Evolutionary conservation across 2,113 vertebrate genomes (phyloP), one percentile per base, ranked within the genome.

Genomic region (Aegotheles bennettii): DNA sequence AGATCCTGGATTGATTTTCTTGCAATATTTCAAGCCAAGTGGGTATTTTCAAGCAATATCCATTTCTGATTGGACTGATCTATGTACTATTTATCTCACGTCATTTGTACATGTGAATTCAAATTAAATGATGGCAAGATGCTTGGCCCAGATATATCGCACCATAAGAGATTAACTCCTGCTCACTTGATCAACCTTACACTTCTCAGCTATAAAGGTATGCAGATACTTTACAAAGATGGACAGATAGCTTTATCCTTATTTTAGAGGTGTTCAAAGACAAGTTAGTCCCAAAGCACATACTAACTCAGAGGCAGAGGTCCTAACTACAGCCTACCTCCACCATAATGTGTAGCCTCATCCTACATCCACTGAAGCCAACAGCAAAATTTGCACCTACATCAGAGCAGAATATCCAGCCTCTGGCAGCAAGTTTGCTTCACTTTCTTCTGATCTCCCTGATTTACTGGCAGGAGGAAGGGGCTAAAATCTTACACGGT

Each of bases 11-110:
- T 51, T 84, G 71, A 91, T 90, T 95, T 92, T 81, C 33, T 17
- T 90, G 85, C 61, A 68, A 17, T 84, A 79, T 81, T 92, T 96
- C 57, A 93, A 83, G n/a, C 31, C 36, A 89, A 87, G 12, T 78
- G 43, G 21, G 11, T 75, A 68, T 93, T 87, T 94, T 87, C 26
- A 48, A 92, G 60, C 43, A 57, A 61, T 87, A 60, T 40, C 40
- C 35, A 53, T 86, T 93, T 92, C 56, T 95, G 90, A 86, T 86
- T 81, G 83, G 36, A 16, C 56, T 57, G 40, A 64, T 65, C 20
- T 64, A 68, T 77, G 10, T 61, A 28, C 71, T 79, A 25, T 84
- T 93, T 81, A 31, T 81, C 31, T 84, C 45, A 10, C 7, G 4
- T 61, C 23, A 24, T 78, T 88, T 61, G n/a, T 77, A 51, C 24